Evolutionary conservation across 2,113 vertebrate species (phyloP).

Genomic region (Ammospiza nelsoni): DNA sequence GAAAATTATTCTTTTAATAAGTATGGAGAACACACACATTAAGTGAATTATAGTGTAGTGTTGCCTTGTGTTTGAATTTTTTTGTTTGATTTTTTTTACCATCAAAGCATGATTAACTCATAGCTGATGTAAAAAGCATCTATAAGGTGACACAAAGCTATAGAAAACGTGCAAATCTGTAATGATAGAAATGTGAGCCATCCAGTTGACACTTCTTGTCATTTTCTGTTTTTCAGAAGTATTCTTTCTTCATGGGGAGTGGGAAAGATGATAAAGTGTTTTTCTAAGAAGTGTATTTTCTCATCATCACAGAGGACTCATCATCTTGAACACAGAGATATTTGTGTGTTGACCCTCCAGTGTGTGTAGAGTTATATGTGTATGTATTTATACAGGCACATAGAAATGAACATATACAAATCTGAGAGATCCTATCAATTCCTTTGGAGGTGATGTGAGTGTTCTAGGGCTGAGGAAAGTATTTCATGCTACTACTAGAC

Average conservation of each 20-base stretch:
- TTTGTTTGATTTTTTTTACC: neutral
- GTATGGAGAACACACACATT: neutral
- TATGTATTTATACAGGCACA: neutral
- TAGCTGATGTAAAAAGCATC: neutral
- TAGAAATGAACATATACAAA: neutral
- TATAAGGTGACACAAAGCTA: neutral
- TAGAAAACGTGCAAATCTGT: neutral
- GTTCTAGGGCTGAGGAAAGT: neutral
- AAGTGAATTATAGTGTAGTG: neutral
- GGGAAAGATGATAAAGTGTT: neutral
- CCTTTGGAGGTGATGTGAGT: neutral
- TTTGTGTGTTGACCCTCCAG: neutral
- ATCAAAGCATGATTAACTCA: neutral
- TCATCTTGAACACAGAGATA: neutral
- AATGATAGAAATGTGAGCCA: neutral
- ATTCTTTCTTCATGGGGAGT: neutral
- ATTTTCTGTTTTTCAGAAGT: neutral
- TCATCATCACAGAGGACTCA: neutral
- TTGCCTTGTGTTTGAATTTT: neutral
- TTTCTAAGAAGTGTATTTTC: neutral
- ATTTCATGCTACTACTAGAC: neutral
- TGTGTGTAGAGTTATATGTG: neutral
- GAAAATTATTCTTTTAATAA: neutral
- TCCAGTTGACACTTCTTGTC: neutral
- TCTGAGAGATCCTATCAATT: neutral